Percentiles rank a stretch among this genome's conserved stretches.
Conservation (phyloP, 2,888 invertebrate genomes). For the Xylophagus ater region DNA sequence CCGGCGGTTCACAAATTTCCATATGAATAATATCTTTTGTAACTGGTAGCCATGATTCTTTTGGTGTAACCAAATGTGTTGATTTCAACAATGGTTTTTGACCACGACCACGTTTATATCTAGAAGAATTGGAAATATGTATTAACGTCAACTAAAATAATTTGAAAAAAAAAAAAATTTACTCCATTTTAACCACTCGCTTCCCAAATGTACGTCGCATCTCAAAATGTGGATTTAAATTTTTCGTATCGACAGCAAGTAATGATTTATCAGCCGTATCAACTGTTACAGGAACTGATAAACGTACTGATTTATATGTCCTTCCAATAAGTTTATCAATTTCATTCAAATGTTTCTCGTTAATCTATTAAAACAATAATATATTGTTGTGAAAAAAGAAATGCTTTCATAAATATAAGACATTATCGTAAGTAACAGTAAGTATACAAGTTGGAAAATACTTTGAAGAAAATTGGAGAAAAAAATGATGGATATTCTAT, state of each 20-base stretch:
- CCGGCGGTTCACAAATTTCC: slow-evolving; percentile 44
- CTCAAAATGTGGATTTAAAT: slow-evolving; percentile 70
- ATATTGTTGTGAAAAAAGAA: too few species aligned
- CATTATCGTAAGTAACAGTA: too few species aligned
- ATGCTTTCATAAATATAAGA: too few species aligned
- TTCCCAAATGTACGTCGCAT: slow-evolving; percentile 71
- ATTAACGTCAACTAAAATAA: too few species aligned
- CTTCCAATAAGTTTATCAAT: slow-evolving; percentile 32
- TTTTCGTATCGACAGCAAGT: slow-evolving; percentile 54
- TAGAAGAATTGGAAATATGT: slow-evolving; percentile 39
- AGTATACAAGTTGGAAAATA: too few species aligned
- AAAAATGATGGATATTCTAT: too few species aligned
- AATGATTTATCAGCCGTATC: slow-evolving; percentile 55
- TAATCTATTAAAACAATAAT: too few species aligned
- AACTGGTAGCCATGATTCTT: slow-evolving; percentile 59
- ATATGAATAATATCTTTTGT: slow-evolving; percentile 63
- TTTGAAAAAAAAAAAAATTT: too few species aligned
- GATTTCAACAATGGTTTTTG: slow-evolving; percentile 48
- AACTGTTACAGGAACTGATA: slow-evolving; percentile 24
- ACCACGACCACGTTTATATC: slow-evolving; percentile 45
- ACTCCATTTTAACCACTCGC: slow-evolving; percentile 59
- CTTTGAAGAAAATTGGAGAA: too few species aligned
- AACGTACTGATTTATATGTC: slow-evolving; percentile 17
- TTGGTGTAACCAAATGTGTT: slow-evolving; percentile 56
- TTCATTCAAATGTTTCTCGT: slow-evolving; percentile 28